These are phyloP conservation scores for Meghimatium bilineatum DNA, from an alignment of 2,888 invertebrate species.

Conservation along the genomic window DNA sequence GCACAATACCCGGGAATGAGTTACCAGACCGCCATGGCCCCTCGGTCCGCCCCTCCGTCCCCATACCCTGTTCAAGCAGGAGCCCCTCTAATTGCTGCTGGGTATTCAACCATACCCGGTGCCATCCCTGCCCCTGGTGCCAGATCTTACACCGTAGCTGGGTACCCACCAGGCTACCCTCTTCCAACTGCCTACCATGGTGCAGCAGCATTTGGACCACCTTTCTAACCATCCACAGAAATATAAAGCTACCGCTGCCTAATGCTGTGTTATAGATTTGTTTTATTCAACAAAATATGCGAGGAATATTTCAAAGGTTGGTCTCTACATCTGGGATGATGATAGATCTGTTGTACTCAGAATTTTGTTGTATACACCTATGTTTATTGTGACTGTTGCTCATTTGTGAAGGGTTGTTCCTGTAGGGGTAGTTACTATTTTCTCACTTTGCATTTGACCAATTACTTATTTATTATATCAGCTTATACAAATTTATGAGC, in stretches of 20 bases:
- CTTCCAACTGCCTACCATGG: slow-evolving; percentile 38
- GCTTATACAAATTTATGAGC: neutral
- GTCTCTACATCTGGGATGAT: neutral
- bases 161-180: slow-evolving; percentile 41
- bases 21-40: slow-evolving; percentile 37
- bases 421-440: slow-evolving; percentile 17
- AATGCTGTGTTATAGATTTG: slow-evolving; percentile 19
- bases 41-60: slow-evolving; percentile 33
- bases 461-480: slow-evolving; percentile 1
- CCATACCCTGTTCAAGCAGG: slow-evolving; percentile 45
- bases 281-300: neutral
- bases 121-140: slow-evolving; percentile 28
- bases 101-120: slow-evolving; percentile 38
- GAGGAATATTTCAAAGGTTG: slow-evolving; percentile 5
- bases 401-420: slow-evolving; percentile 37
- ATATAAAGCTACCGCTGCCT: neutral
- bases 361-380: slow-evolving; percentile 12
- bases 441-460: slow-evolving; percentile 26
- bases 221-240: slow-evolving; percentile 28
- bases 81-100: slow-evolving; percentile 46
- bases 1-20: slow-evolving; percentile 44
- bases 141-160: slow-evolving; percentile 38
- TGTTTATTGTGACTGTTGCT: slow-evolving; percentile 35
- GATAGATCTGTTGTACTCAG: slow-evolving; percentile 18
- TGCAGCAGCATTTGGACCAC: slow-evolving; percentile 37